phyloP scores from a whole-genome alignment of 1,140 invertebrate genomes.

The Hylaeus anthracinus region DNA sequence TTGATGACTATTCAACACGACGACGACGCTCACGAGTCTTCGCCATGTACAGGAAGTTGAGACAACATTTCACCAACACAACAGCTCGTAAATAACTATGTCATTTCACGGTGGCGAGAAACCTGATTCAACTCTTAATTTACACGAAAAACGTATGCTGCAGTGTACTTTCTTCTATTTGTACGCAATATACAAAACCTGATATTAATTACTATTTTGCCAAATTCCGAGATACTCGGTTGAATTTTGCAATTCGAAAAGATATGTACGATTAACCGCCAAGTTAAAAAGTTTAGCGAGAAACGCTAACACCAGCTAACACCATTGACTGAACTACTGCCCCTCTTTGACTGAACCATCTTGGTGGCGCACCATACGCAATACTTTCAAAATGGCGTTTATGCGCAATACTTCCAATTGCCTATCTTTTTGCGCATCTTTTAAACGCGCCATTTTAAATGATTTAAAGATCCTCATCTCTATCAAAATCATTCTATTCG shows the following conservation, averaged over 20 bases:
- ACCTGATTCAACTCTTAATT: conserved; percentile 18
- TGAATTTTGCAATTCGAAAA: conserved; percentile 18
- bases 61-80: conserved; percentile 66
- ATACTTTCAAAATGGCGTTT: conserved; percentile 42
- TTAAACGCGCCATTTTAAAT: not conserved
- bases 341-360: conserved; percentile 23
- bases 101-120: conserved; percentile 36
- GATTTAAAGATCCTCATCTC: not conserved
- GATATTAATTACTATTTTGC: not conserved
- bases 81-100: conserved; percentile 61
- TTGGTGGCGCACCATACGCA: conserved; percentile 33
- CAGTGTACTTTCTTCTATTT: not conserved
- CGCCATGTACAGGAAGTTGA: conserved; percentile 69
- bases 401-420: not conserved
- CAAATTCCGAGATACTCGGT: not conserved
- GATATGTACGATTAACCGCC: conserved; percentile 13
- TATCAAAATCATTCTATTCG: not conserved
- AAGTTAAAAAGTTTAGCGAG: conserved; percentile 37
- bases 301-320: conserved; percentile 12
- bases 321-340: conserved; percentile 15
- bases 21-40: conserved; percentile 64
- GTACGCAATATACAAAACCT: not conserved
- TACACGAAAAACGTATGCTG: not conserved
- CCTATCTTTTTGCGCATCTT: not conserved
- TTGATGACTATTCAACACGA: conserved; percentile 52